Evolutionary conservation across 2,113 vertebrate species (phyloP).

Genomic region (Poecilia latipinna): DNA sequence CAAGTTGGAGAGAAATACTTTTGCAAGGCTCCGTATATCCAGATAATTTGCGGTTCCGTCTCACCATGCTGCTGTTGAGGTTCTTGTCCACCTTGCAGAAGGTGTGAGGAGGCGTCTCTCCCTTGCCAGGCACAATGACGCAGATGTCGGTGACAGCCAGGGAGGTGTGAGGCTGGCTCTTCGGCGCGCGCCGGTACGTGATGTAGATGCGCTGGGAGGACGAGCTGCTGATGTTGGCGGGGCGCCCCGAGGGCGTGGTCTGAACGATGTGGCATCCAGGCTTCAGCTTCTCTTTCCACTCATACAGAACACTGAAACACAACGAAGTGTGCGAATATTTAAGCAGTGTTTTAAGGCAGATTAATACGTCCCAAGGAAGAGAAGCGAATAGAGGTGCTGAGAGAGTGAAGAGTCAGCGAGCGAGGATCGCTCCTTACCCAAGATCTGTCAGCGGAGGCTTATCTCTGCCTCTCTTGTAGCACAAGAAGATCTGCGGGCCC

Average conservation of each 20-base stretch:
- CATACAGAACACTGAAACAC: conserved; percentile 88
- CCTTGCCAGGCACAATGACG: conserved; percentile 94
- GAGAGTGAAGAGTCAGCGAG: conserved; percentile 59
- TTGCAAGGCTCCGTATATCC: background rate
- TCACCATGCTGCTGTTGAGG: conserved; percentile 97
- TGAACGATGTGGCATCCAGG: conserved; percentile 96
- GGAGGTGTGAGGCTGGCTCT: conserved; percentile 89
- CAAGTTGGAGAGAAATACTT: background rate
- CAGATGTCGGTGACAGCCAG: conserved; percentile 97
- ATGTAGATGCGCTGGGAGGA: conserved; percentile 95
- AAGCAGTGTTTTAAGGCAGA: conserved; percentile 42
- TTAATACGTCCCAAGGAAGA: conserved; percentile 42
- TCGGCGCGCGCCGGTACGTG: conserved; percentile 91
- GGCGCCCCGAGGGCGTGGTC: conserved; percentile 90
- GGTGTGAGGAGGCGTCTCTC: conserved; percentile 94
- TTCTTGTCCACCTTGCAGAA: conserved; percentile 99
- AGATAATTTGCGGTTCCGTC: background rate
- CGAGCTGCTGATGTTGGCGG: conserved; percentile 92
- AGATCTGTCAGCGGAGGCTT: conserved; percentile 97
- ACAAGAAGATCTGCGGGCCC: conserved; percentile 94
- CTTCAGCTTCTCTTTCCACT: conserved; percentile 97
- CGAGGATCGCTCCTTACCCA: conserved; percentile 87
- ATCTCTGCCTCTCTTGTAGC: conserved; percentile 95
- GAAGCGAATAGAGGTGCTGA: conserved; percentile 63
- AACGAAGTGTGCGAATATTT: background rate